Percentiles rank a stretch among this genome's conserved stretches.
These are phyloP conservation scores for Cryptoblepharus egeriae DNA, from an alignment of 2,797 vertebrate genomes.

Conservation along the genomic window DNA sequence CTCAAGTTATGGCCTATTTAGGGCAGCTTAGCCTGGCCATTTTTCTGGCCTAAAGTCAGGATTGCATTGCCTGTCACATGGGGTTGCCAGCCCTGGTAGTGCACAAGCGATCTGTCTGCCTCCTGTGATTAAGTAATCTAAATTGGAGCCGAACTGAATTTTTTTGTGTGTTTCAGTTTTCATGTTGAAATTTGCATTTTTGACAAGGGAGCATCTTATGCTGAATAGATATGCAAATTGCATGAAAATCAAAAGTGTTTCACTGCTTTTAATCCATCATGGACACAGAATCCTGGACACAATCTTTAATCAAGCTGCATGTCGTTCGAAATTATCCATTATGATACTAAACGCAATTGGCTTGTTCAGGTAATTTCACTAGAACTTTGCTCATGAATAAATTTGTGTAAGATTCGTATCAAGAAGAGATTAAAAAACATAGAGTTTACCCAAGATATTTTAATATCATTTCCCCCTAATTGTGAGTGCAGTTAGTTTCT, in stretches of 20 bases:
- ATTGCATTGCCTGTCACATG: too few species aligned
- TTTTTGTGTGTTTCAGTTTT: slow-evolving; percentile 10
- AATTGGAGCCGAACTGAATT: background rate
- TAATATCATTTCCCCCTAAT: slow-evolving; percentile 23
- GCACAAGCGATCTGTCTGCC: background rate
- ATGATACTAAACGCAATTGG: slow-evolving; percentile 17
- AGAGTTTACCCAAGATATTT: slow-evolving; percentile 3
- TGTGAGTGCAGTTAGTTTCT: slow-evolving; percentile 20
- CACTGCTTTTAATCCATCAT: slow-evolving; percentile 2
- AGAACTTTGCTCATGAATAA: slow-evolving; percentile 20
- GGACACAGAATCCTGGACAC: slow-evolving; percentile 1
- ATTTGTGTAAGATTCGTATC: slow-evolving; percentile 10
- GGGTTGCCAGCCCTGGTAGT: background rate
- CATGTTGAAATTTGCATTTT: slow-evolving; percentile 8
- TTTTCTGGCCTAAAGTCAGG: too few species aligned
- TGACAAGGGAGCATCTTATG: background rate
- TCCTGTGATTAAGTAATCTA: background rate
- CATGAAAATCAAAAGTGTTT: background rate
- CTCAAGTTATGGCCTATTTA: too few species aligned
- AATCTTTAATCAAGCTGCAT: slow-evolving; percentile 35
- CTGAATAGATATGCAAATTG: slow-evolving; percentile 8
- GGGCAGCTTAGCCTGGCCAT: too few species aligned
- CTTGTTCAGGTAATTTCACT: slow-evolving; percentile 29
- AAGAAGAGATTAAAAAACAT: slow-evolving; percentile 8
- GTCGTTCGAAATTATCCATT: slow-evolving; percentile 29